These are phyloP conservation scores for Geotrupes spiniger DNA, from an alignment of 2,888 invertebrate genomes.

Conservation along the genomic window DNA sequence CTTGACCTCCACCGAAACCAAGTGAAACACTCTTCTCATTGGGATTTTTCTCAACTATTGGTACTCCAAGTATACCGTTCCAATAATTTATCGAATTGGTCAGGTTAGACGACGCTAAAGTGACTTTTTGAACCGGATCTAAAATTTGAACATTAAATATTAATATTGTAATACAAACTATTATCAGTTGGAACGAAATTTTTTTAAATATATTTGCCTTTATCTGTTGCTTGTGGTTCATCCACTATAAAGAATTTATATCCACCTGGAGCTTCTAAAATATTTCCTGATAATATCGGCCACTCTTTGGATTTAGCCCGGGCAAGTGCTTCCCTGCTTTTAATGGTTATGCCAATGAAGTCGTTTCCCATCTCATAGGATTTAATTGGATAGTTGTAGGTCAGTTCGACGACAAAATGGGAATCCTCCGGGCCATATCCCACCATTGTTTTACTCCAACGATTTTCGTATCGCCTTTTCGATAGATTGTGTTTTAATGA, in stretches of 20 bases:
- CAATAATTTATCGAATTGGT: constrained; percentile 78
- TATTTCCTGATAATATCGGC: constrained; percentile 64
- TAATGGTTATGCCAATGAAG: constrained; percentile 80
- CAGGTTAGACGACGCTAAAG: constrained; percentile 75
- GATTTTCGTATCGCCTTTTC: constrained; percentile 88
- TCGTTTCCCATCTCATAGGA: constrained; percentile 89
- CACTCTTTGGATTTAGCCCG: constrained; percentile 71
- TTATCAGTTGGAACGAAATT: not conserved
- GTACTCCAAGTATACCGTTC: constrained; percentile 74
- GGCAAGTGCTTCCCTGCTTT: constrained; percentile 72
- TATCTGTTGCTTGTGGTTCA: constrained; percentile 63
- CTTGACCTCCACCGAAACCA: constrained; percentile 71
- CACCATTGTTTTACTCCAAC: constrained; percentile 99
- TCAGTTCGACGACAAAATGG: constrained; percentile 94
- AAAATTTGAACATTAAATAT: constrained; percentile 18
- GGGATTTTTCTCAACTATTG: constrained; percentile 58
- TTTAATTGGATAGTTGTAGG: constrained; percentile 94
- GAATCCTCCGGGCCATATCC: constrained; percentile 94
- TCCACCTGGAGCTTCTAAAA: constrained; percentile 85
- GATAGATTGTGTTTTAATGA: constrained; percentile 32
- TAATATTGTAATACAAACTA: not conserved
- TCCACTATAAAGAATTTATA: constrained; percentile 82
- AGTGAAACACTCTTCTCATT: constrained; percentile 61
- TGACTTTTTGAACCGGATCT: constrained; percentile 81
- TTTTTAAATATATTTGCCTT: constrained; percentile 52